phyloP scores from a whole-genome alignment of 1,140 invertebrate species.

The Antheraea pernyi region DNA sequence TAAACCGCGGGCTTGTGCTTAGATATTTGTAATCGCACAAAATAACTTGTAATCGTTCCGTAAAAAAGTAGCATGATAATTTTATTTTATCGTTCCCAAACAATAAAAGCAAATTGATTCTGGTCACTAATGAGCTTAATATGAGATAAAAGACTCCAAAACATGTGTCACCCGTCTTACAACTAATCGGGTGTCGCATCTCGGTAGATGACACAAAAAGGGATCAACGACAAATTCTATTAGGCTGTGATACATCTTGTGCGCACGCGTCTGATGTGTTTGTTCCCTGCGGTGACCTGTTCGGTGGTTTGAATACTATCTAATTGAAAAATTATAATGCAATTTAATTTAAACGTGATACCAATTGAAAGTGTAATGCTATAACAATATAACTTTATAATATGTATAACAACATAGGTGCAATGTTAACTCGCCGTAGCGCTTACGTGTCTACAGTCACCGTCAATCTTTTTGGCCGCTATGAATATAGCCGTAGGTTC shows the following conservation, averaged over 20 bases:
- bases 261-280: conserved; percentile 48
- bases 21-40: not conserved
- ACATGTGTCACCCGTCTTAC: conserved; percentile 75
- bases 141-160: conserved; percentile 65
- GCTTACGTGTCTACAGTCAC: too few species aligned
- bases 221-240: conserved; percentile 66
- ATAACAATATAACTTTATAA: not conserved
- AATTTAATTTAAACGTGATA: not conserved
- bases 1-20: not conserved
- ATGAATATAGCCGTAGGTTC: too few species aligned
- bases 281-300: not conserved
- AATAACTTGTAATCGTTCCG: too few species aligned
- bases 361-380: not conserved
- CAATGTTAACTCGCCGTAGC: too few species aligned
- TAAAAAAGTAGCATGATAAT: conserved; percentile 2
- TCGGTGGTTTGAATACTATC: not conserved
- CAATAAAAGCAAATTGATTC: conserved; percentile 39
- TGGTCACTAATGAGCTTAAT: conserved; percentile 55
- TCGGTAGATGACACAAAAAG: conserved; percentile 57
- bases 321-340: conserved; percentile 2
- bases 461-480: too few species aligned
- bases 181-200: conserved; percentile 72
- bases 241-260: conserved; percentile 53
- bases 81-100: conserved; percentile 10
- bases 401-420: not conserved